These are phyloP conservation scores for Chascanopsetta lugubris DNA, from an alignment of 2,113 vertebrate species.

Conservation along the genomic window DNA sequence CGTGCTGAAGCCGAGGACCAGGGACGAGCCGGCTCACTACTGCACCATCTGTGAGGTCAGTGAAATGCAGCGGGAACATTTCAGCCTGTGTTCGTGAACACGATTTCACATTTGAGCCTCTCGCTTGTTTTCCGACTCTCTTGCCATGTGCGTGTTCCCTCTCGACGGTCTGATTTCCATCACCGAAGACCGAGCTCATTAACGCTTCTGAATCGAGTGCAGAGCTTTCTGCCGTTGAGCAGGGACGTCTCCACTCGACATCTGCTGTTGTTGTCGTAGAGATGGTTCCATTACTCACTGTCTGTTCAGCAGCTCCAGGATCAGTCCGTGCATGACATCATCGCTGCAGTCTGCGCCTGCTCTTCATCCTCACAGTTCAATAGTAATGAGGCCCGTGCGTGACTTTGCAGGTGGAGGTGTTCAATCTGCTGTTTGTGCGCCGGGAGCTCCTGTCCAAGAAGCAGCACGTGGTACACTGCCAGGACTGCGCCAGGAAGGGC, in stretches of 20 bases:
- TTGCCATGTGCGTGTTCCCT: too few relatives aligned
- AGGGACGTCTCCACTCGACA: background rate
- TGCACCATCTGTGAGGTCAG: slow-evolving; percentile 98
- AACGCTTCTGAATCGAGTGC: background rate
- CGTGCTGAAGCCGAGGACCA: slow-evolving; percentile 89
- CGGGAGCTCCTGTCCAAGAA: slow-evolving; percentile 95
- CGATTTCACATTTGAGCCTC: slow-evolving; percentile 3
- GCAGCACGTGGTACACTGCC: slow-evolving; percentile 95
- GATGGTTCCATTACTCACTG: slow-evolving; percentile 61
- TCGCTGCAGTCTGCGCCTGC: slow-evolving; percentile 16
- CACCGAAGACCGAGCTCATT: slow-evolving; percentile 11
- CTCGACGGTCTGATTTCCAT: too few relatives aligned
- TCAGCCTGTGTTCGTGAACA: background rate
- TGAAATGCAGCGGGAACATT: background rate
- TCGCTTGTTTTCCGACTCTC: slow-evolving; percentile 2
- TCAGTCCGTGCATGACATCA: slow-evolving; percentile 59
- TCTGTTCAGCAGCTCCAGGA: slow-evolving; percentile 62
- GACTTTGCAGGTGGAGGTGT: slow-evolving; percentile 93
- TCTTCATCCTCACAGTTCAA: background rate
- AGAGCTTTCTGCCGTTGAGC: too few relatives aligned
- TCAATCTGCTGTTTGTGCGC: slow-evolving; percentile 97
- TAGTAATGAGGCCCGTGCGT: background rate
- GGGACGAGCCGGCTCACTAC: slow-evolving; percentile 98
- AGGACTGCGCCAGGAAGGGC: slow-evolving; percentile 96
- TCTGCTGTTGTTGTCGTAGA: slow-evolving; percentile 30